A percentile compares a stretch with the other conserved stretches of the same genome.
phyloP scores from a whole-genome alignment of 2,113 vertebrate species.

The Lutjanus erythropterus region DNA sequence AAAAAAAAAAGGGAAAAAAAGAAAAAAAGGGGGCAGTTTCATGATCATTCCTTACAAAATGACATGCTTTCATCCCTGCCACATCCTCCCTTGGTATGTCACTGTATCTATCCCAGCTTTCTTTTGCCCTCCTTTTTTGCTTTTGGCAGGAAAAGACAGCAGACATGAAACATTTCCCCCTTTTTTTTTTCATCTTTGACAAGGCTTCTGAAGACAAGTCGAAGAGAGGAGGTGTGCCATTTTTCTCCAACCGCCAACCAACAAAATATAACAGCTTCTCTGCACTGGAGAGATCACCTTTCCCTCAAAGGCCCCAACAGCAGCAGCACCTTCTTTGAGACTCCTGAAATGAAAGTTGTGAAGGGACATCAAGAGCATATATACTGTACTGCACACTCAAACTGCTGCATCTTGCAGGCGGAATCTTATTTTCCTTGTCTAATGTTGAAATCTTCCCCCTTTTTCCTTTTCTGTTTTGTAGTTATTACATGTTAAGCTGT shows the following conservation, averaged over 20 bases:
- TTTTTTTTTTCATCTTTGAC: slow-evolving; percentile 75
- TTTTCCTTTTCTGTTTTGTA: slow-evolving; percentile 30
- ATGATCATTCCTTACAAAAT: slow-evolving; percentile 79
- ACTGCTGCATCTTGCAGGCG: slow-evolving; percentile 32
- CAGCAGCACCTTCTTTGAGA: slow-evolving; percentile 59
- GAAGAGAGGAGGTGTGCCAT: slow-evolving; percentile 65
- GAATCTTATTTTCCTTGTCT: slow-evolving; percentile 23
- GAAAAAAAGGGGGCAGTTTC: slow-evolving; percentile 63
- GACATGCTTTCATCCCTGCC: slow-evolving; percentile 77
- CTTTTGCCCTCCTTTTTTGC: slow-evolving; percentile 71
- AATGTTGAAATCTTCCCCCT: slow-evolving; percentile 31
- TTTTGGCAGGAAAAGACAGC: slow-evolving; percentile 76
- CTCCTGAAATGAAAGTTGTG: slow-evolving; percentile 63
- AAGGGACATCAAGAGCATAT: slow-evolving; percentile 59
- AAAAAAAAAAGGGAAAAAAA: slow-evolving; percentile 12
- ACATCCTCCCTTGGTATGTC: slow-evolving; percentile 77
- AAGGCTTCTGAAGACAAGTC: slow-evolving; percentile 72
- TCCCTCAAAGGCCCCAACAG: slow-evolving; percentile 68
- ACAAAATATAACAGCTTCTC: slow-evolving; percentile 72
- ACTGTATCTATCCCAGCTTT: slow-evolving; percentile 70
- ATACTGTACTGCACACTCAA: slow-evolving; percentile 40
- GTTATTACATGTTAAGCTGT: slow-evolving; percentile 37
- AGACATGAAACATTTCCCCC: slow-evolving; percentile 75
- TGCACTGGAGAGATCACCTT: slow-evolving; percentile 72
- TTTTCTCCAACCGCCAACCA: slow-evolving; percentile 69